phyloP scores from a whole-genome alignment of 2,113 vertebrate species.

The Lathamus discolor region DNA sequence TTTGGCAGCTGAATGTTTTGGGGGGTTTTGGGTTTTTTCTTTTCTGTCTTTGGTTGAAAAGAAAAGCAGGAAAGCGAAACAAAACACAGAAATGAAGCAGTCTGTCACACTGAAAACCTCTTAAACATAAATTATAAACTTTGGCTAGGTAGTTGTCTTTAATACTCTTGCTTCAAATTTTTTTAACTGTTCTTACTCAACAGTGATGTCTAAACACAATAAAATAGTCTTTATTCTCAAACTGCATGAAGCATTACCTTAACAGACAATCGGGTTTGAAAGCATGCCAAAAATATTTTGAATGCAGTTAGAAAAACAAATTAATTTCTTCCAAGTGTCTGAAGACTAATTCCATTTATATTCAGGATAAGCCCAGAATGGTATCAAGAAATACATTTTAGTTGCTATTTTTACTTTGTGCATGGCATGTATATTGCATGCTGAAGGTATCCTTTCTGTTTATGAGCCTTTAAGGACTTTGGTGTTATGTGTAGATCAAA shows the following conservation, averaged over 20 bases:
- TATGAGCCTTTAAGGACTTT: neutral
- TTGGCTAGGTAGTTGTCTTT: neutral
- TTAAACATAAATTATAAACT: slow-evolving; percentile 10
- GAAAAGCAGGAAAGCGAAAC: neutral
- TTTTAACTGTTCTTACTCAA: neutral
- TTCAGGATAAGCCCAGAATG: neutral
- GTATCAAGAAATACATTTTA: neutral
- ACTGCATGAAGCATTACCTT: neutral
- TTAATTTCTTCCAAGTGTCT: neutral
- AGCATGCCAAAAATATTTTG: neutral
- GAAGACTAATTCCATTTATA: neutral
- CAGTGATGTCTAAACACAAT: neutral
- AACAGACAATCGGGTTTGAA: neutral
- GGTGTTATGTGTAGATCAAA: neutral
- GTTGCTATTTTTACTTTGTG: neutral
- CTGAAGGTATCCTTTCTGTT: neutral
- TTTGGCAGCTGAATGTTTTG: neutral
- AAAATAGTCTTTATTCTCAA: neutral
- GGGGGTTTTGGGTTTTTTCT: neutral
- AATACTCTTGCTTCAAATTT: neutral
- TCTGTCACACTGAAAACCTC: neutral
- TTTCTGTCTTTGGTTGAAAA: neutral
- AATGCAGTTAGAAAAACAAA: neutral
- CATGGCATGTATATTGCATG: rapidly evolving
- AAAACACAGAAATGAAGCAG: neutral